These are phyloP conservation scores for Athene cunicularia DNA, from an alignment of 2,113 vertebrate genomes.

Conservation along the genomic window DNA sequence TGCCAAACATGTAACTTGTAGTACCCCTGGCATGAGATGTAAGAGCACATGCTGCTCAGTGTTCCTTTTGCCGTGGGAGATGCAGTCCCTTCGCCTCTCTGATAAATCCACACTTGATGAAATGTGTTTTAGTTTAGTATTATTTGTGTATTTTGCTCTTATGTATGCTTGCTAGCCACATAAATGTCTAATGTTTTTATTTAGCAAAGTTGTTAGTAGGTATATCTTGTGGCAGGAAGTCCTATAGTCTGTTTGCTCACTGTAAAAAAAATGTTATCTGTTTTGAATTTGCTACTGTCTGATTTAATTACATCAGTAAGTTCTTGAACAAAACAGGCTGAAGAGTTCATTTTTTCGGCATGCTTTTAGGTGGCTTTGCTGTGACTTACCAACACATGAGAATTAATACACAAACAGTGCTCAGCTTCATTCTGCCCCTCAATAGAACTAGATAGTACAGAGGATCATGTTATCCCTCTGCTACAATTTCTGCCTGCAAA, in stretches of 20 bases:
- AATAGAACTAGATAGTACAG: neutral
- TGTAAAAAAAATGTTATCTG: neutral
- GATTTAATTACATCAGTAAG: constrained; percentile 28
- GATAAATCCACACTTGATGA: neutral
- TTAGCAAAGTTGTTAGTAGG: neutral
- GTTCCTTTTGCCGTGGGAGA: neutral
- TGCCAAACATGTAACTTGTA: accelerated
- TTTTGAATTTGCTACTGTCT: constrained; percentile 41
- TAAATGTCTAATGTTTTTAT: neutral
- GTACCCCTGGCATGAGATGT: neutral
- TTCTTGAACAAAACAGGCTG: neutral
- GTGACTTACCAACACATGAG: neutral
- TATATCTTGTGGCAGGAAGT: constrained; percentile 4
- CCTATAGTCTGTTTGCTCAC: neutral
- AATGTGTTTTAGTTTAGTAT: neutral
- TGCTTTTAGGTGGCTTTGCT: constrained; percentile 3
- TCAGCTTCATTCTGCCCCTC: neutral
- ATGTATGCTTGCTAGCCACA: neutral
- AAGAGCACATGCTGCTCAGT: neutral
- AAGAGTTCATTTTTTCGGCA: constrained; percentile 13
- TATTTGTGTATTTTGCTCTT: neutral
- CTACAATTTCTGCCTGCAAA: neutral
- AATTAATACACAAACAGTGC: neutral
- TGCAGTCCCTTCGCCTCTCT: neutral
- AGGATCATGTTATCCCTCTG: neutral